Evolutionary conservation across 2,888 invertebrate species (phyloP), one percentile per base, ranked within the genome.

Genomic region (Nezara viridula): DNA sequence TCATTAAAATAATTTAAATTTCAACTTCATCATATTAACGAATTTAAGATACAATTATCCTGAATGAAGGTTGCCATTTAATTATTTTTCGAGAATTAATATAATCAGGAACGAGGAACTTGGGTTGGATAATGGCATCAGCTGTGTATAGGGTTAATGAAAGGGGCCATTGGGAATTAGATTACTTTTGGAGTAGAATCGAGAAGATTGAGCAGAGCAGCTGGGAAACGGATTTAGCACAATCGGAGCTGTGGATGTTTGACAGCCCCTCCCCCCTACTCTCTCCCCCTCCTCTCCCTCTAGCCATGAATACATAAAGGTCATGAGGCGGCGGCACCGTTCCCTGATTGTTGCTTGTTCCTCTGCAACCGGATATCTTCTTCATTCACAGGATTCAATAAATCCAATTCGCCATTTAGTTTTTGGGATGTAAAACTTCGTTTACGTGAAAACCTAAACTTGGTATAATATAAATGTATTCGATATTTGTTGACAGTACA

Each of bases 141-240:
- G 32, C 32, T 37, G 32, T 19, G 66, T 19, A 66, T 66, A 32
- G 32, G 32, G 66, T 66, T 66, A 32, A 32, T 60, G 66, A 66
- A 66, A 19, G 32, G 66, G 66, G 19, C 19, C 32, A 32, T 66
- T 66, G 66, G 66, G 19, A 66, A 66, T 66, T 66, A 32, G 66
- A 66, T 66, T 66, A 66, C 66, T 19, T 66, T 66, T 32, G 32
- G 66, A 66, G 32, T 2, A 19, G 66, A 66, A 66, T 32, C 32
- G 32, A 32, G 66, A 32, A 66, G 66, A 66, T 32, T 66, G 66
- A 66, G 66, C 32, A 32, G 32, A 66, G 66, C 32, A 66, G 66
- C 66, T 32, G 32, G 66, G 66, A 32, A 66, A 66, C 66, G 66
- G 66, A 66, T 66, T 66, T 66, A 66, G 66, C 66, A 66, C 32